These are phyloP conservation scores for Coracias cyanogaster DNA, from an alignment of 2,797 vertebrate genomes.

Conservation along the genomic window DNA sequence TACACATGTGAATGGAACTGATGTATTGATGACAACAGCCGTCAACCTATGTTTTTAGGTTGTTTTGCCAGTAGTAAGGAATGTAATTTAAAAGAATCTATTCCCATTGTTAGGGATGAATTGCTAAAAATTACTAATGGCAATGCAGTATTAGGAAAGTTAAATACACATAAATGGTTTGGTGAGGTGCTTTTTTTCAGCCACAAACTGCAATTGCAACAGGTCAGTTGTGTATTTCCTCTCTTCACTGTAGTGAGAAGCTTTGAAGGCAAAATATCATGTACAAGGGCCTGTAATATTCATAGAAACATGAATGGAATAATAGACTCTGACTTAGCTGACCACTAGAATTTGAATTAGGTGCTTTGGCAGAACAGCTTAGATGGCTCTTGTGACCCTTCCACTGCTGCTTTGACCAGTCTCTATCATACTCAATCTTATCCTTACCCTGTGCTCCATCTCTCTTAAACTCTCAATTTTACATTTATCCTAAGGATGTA, in stretches of 20 bases:
- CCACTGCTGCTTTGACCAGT: neutral
- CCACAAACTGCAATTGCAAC: neutral
- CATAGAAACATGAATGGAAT: constrained; percentile 7
- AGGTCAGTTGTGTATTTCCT: neutral
- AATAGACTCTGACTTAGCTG: neutral
- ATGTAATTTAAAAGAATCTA: neutral
- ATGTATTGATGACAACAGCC: neutral
- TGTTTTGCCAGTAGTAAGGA: neutral
- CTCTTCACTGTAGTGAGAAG: neutral
- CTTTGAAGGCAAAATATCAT: neutral
- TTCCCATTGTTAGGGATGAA: neutral
- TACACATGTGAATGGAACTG: neutral
- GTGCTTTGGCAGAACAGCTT: neutral
- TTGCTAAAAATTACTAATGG: neutral
- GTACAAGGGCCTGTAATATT: neutral
- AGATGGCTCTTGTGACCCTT: neutral
- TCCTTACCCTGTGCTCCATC: neutral
- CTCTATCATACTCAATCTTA: neutral
- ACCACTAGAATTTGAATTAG: constrained; percentile 20
- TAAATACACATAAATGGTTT: neutral
- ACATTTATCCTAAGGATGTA: neutral
- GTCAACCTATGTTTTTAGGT: neutral
- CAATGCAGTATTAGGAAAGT: neutral
- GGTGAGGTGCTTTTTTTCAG: neutral
- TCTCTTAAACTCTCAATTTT: neutral